Percentiles rank a stretch among this genome's conserved stretches.
Evolutionary conservation across 2,888 invertebrate species (phyloP).

Genomic region (Lumbricus terrestris): DNA sequence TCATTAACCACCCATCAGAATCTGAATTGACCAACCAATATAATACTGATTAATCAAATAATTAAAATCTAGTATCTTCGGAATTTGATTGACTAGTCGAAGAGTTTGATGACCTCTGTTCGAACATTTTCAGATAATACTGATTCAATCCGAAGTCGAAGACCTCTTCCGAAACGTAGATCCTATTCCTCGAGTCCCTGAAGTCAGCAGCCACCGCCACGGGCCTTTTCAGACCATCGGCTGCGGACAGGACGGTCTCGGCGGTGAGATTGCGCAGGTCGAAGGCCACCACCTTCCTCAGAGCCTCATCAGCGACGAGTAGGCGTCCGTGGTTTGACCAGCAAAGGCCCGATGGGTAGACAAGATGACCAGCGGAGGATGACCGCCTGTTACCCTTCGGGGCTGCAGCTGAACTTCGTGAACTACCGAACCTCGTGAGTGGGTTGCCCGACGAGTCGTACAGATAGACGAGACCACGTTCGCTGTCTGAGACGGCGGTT

Average conservation of each 20-base stretch:
- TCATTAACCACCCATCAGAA: no score
- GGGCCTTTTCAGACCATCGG: neutral
- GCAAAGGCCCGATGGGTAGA: neutral
- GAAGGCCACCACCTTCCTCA: neutral
- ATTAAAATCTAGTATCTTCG: neutral
- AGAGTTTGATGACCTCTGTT: neutral
- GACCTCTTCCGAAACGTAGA: neutral
- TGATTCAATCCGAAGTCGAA: neutral
- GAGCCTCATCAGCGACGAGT: neutral
- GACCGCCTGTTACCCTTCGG: neutral
- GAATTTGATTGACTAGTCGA: neutral
- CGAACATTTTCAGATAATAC: constrained; percentile 10
- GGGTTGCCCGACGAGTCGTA: neutral
- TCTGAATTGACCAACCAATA: no score
- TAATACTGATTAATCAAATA: neutral
- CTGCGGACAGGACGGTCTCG: neutral
- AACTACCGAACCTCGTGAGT: neutral
- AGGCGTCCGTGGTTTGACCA: neutral
- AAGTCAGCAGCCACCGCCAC: neutral
- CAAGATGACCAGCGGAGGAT: neutral
- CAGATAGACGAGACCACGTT: neutral
- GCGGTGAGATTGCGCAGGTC: neutral
- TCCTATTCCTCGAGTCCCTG: neutral
- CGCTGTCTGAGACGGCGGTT: neutral
- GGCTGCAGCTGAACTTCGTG: no score